Base-by-base conservation (phyloP, 1,140 invertebrate genomes). In the Aphaenogaster ashmeadi region DNA sequence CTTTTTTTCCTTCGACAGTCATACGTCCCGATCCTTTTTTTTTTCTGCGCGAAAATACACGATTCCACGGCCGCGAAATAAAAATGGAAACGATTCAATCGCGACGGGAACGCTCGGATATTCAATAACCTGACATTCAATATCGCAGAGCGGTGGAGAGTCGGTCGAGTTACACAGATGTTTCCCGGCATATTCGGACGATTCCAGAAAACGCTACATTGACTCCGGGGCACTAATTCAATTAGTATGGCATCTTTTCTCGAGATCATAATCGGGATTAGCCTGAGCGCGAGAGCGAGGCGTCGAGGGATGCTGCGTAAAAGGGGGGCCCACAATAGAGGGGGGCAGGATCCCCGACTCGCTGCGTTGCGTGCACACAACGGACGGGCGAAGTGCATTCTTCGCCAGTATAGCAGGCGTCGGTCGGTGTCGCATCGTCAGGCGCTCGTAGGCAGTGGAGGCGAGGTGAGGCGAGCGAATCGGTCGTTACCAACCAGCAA, bases 251-350 rank as follows among this genome's bases (percentile, higher is more conserved):
- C 67, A 47, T 74, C 80, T 84, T 84, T 84, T 84, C 80, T 62
- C 69, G 54, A 74, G 80, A 84, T 84, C 80, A 84, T 84, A 84
- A 84, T 84, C 69, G 80, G 54, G 67, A 84, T 84, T 74, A 60
- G 80, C 54, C 27, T 9, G 79, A 9, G 80, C 62, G 78, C 62
- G 33, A 69, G 50, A 74, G 80, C 38, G 80, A 72, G 21, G n/a
- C 27, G 38, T 58, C 50, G 38, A 13, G 18, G 58, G 64, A 64
- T 62, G 78, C 62, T 54, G 62, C 62, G 58, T 11, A 1, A 60
- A 41, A 44, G 52, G 4, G 27, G 50, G 21, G 27, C 21, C 9
- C 15, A 36, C 44, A 66, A 60, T 21, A 38, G 60, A 9, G 8
- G 6, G 62, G 47, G 36, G 27, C 4, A 52, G 69, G 21, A 33